Evolutionary conservation across 2,797 vertebrate genomes (phyloP), one percentile per base, ranked within the genome.

Genomic region (Sebastes steindachneri): DNA sequence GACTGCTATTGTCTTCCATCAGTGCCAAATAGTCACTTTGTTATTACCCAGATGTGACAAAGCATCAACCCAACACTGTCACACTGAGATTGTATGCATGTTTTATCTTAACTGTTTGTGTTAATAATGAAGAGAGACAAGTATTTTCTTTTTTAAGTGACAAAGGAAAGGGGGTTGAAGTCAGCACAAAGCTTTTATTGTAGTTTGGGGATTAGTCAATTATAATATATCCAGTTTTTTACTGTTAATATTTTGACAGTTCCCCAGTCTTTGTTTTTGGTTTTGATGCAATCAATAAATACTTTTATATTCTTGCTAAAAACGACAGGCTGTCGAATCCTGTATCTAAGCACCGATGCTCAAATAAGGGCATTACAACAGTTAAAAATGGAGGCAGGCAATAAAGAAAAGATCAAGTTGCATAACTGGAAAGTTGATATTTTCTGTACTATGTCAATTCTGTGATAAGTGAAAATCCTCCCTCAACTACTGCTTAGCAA

Each of bases 1-100:
- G 60, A 59, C 51, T 65, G 31, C 33, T 55, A 41, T 70, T 63
- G 63, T 81, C 37, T 75, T 62, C 10, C n/a, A 26, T 77, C 55
- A 77, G 31, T 74, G 54, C 77, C 69, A 79, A 58, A 68, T 79
- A 73, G 14, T 29, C 60, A 74, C 57, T 80, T 75, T 75, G 65
- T 77, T 69, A 33, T 55, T 28, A 15, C 28, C 67, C 54, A 67
- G 71, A 80, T 77, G 53, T 86, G 77, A 86, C 83, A 82, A 58
- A 82, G 35, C 53, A 75, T 35, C 63, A 75, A 41, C 57, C 11
- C 35, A 66, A 2, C n/a, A 66, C 37, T 79, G 74, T 83, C 59
- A 72, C 33, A 25, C 26, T 65, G 37, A 65, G 67, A 65, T 63
- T 45, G 62, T 66, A 23, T 68, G 62, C 55, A 7, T 53, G 64